Evolutionary conservation across 2,797 vertebrate species (phyloP), one percentile per base, ranked within the genome.

Genomic region (Carapus acus): DNA sequence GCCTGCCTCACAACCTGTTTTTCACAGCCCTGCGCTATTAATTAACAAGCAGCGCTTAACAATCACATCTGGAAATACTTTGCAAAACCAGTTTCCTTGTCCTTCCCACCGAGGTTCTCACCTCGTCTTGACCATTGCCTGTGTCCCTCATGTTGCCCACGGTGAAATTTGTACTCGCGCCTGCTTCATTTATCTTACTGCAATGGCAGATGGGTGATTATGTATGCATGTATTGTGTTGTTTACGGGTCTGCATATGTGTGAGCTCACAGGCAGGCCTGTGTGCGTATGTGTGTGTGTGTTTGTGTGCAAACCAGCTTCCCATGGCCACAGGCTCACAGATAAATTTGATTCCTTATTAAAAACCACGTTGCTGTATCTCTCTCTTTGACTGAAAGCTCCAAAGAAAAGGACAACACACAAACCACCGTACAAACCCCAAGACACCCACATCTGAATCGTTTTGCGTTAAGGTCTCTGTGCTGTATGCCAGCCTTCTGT

Each of bases 401-500:
- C 27, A 11, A 54, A 41, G 37, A 39, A 49, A 21, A 11, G 54
- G 37, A 37, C 36, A 49, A 21, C 39, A 55, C 41, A n/a, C n/a
- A n/a, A n/a, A n/a, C n/a, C n/a, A n/a, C n/a, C n/a, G n/a, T n/a
- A n/a, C n/a, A n/a, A n/a, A n/a, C n/a, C n/a, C n/a, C n/a, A n/a
- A n/a, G n/a, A 37, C 43, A 47, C 19, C 37, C 50, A 48, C 49
- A 63, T 54, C 68, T 31, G 46, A 29, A 57, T 55, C 70, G 51
- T 59, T 62, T 76, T 76, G 31, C 42, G 24, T 37, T 9, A 24
- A 43, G 47, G 49, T 58, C 80, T 78, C 63, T 67, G 77, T 78
- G 75, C 79, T 78, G 65, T 54, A 80, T 78, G 57, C 62, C 45
- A 46, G 49, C 52, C 60, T 83, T 84, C 78, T 72, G 67, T 72